Evolutionary conservation across 2,888 invertebrate genomes (phyloP).

Genomic region (Corythucha ciliata): DNA sequence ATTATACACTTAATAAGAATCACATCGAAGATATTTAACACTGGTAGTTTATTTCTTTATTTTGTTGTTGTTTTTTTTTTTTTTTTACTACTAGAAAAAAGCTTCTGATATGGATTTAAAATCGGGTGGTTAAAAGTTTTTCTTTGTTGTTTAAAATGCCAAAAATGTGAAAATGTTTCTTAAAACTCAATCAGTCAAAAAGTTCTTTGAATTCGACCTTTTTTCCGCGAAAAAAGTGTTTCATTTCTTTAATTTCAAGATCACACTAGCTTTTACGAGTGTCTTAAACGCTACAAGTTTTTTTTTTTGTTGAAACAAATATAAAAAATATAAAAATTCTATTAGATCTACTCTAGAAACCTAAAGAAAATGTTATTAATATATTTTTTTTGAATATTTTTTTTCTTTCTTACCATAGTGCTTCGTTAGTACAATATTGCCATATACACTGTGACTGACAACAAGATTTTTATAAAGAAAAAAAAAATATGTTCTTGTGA

Average conservation of each 20-base stretch:
- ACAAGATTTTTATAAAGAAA: slow-evolving; percentile 7
- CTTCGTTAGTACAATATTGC: not conserved
- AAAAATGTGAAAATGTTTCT: slow-evolving; percentile 16
- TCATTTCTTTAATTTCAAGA: slow-evolving; percentile 15
- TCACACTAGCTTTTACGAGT: slow-evolving; percentile 25
- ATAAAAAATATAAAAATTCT: slow-evolving; percentile 23
- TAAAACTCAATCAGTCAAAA: slow-evolving; percentile 23
- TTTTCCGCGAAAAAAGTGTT: slow-evolving; percentile 16
- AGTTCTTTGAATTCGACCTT: slow-evolving; percentile 19
- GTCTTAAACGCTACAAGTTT: slow-evolving; percentile 19
- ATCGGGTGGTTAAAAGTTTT: slow-evolving; percentile 23
- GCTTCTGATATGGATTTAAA: slow-evolving; percentile 31
- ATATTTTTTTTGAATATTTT: no score
- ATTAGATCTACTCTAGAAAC: no score
- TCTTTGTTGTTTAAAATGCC: slow-evolving; percentile 16
- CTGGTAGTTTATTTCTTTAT: slow-evolving; percentile 22
- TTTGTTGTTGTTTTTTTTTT: slow-evolving; percentile 20
- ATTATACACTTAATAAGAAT: slow-evolving; percentile 27
- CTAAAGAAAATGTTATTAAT: no score
- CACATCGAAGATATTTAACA: slow-evolving; percentile 29
- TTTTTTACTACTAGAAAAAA: slow-evolving; percentile 30
- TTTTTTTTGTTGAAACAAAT: slow-evolving; percentile 15
- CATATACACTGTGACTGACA: slow-evolving; percentile 8
- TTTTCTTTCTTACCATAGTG: not conserved
- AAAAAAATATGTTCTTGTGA: slow-evolving; percentile 13